Conservation (phyloP, 1,140 invertebrate genomes). For the Drosophila asahinai region DNA sequence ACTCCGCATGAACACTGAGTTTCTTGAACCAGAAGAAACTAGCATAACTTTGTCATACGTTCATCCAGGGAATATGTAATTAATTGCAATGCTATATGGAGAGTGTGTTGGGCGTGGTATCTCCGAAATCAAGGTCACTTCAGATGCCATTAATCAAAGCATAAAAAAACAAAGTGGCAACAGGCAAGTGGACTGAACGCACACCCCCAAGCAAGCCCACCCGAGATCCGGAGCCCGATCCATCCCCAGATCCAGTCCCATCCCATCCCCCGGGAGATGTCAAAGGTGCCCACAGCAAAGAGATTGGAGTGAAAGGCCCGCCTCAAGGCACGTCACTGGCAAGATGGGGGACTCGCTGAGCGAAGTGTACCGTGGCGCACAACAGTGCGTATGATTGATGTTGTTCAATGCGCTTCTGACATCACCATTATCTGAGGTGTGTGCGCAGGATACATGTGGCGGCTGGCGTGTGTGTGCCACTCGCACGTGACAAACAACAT, state of each 20-base stretch:
- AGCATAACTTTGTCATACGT: conserved; percentile 14
- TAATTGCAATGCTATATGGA: conserved; percentile 25
- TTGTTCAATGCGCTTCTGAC: conserved; percentile 69
- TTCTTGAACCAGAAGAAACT: conserved; percentile 7
- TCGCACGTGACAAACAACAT: conserved; percentile 54
- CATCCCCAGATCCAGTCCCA: conserved; percentile 13
- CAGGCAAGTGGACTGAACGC: conserved; percentile 36
- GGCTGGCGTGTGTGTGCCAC: conserved; percentile 21
- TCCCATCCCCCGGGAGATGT: conserved; percentile 15
- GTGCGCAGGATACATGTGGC: conserved; percentile 23
- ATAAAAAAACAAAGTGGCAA: conserved; percentile 42
- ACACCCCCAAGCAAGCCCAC: not conserved
- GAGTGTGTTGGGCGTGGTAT: conserved; percentile 14
- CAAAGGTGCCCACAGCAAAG: conserved; percentile 33
- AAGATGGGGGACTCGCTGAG: conserved; percentile 43
- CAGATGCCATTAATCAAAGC: conserved; percentile 46
- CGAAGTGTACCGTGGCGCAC: conserved; percentile 32
- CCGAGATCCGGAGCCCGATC: conserved; percentile 2
- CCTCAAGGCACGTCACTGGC: conserved; percentile 60
- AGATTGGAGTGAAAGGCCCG: conserved; percentile 41
- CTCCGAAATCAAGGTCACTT: conserved; percentile 41
- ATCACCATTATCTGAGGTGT: conserved; percentile 68
- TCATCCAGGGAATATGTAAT: conserved; percentile 43
- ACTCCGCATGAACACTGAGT: not conserved
- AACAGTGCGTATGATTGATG: conserved; percentile 75